These are phyloP conservation scores for Girardinichthys multiradiatus DNA, from an alignment of 2,113 vertebrate species.

Conservation along the genomic window DNA sequence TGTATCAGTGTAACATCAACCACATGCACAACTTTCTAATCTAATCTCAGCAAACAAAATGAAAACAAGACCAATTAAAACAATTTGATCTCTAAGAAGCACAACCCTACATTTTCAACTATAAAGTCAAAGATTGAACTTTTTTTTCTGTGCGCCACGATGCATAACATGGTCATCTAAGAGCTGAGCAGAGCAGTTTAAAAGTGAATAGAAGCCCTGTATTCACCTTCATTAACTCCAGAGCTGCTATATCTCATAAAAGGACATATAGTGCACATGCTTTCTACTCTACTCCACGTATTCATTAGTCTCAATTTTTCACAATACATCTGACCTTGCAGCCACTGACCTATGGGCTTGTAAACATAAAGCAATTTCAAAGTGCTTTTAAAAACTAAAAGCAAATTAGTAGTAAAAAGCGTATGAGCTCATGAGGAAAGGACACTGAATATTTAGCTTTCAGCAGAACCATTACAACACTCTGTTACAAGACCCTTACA, in stretches of 20 bases:
- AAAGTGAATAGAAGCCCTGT: constrained; percentile 60
- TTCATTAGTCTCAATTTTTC: constrained; percentile 71
- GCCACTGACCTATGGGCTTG: constrained; percentile 71
- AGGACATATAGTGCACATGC: constrained; percentile 55
- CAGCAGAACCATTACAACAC: constrained; percentile 39
- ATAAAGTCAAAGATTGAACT: too few relatives aligned
- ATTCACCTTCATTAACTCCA: constrained; percentile 72
- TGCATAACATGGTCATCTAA: background rate
- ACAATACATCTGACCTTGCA: constrained; percentile 64
- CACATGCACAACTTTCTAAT: too few relatives aligned
- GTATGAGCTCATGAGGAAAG: constrained; percentile 62
- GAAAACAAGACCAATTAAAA: too few relatives aligned
- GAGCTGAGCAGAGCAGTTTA: constrained; percentile 21
- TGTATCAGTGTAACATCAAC: too few relatives aligned
- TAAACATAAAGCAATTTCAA: constrained; percentile 77
- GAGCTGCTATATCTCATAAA: constrained; percentile 61
- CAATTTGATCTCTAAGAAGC: too few relatives aligned
- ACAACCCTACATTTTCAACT: background rate
- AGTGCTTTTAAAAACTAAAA: constrained; percentile 67
- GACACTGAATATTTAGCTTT: constrained; percentile 61
- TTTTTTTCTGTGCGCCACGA: background rate
- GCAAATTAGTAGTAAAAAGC: constrained; percentile 78
- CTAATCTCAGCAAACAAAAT: too few relatives aligned
- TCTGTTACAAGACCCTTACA: constrained; percentile 16
- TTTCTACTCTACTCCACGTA: constrained; percentile 64